Base-by-base conservation (phyloP, 30 jellyfish, hydroid and myxozoan species). In the Aurelia aurita complex sp. Pacific region DNA sequence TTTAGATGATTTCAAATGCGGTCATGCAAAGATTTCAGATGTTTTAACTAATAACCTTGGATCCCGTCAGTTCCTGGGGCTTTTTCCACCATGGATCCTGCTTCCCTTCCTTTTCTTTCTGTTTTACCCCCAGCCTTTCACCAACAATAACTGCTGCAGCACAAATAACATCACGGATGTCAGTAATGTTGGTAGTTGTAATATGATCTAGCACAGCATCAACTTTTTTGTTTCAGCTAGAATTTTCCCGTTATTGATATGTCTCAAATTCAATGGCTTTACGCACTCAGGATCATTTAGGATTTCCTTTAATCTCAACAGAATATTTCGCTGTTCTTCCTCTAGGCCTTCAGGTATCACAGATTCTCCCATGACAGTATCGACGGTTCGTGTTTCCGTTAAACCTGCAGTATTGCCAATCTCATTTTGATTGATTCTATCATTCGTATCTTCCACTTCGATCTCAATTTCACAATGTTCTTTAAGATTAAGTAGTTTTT, bases 41-140 rank as follows among this genome's bases (percentile, higher is more conserved):
- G 29, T 23, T 23, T 23, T 23, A 23, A 23, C 29, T 23, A 23
- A 23, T 23, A 23, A 23, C 29, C 29, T 23, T 57, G 67, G n/a
- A 57, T 17, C n/a, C 67, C n/a, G 14, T 57, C 67, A 57, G 67
- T 57, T 57, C 67, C 67, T 57, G 67, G 67, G 67, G 79, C 14
- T 68, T 68, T 38, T 68, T 34, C 18, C 79, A 34, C 79, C 79
- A 68, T 36, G 79, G 55, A 68, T 68, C 79, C 79, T 68, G 79
- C 35, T 68, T 68, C 79, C 8, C 55, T 68, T 34, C 35, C 18
- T n/a, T 68, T 34, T 68, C 79, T 68, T 68, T 68, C 79, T 34
- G 79, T 36, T 68, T 68, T 68, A 68, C 40, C 29, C 52, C 52
- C 52, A 68, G 79, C 52, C 79, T 68, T 68, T 68, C 79, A 68